These are phyloP conservation scores for Nemapogon koenigi DNA, from an alignment of 2,888 invertebrate genomes.

Conservation along the genomic window DNA sequence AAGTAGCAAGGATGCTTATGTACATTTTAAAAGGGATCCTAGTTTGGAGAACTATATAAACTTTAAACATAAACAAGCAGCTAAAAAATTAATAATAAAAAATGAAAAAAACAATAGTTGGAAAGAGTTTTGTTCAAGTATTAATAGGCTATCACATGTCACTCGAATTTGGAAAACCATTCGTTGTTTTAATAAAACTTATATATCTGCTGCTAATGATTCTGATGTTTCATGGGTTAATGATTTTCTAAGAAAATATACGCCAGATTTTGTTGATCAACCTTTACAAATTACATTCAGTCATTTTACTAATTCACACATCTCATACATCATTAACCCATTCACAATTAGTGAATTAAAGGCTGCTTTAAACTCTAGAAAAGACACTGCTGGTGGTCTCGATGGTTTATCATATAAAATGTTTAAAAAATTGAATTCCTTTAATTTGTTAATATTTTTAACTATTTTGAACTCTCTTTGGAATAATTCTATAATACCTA, in stretches of 20 bases:
- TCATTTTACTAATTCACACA: background rate
- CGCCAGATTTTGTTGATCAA: background rate
- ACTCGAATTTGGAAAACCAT: conserved; percentile 8
- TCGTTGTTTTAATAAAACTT: background rate
- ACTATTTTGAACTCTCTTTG: conserved; percentile 15
- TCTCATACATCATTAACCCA: conserved; percentile 9
- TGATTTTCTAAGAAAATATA: background rate
- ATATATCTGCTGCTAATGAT: background rate
- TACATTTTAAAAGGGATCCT: conserved; percentile 8
- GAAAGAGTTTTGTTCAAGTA: conserved; percentile 13
- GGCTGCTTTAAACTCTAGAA: conserved; percentile 12
- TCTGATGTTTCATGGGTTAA: background rate
- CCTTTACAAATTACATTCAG: background rate
- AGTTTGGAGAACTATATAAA: conserved; percentile 14
- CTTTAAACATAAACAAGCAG: conserved; percentile 16
- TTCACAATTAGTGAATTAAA: conserved; percentile 13
- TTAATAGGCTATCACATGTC: conserved; percentile 15
- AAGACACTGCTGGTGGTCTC: conserved; percentile 15
- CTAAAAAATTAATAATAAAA: conserved; percentile 13
- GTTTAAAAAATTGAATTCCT: conserved; percentile 12
- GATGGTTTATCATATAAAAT: conserved; percentile 15
- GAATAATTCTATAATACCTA: conserved; percentile 11
- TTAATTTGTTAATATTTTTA: conserved; percentile 11
- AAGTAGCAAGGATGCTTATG: conserved; percentile 11
- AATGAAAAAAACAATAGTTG: conserved; percentile 13